Percentiles rank a stretch among this genome's conserved stretches.
Conservation (phyloP, 2,888 invertebrate species). For the Pinctada fucata region DNA sequence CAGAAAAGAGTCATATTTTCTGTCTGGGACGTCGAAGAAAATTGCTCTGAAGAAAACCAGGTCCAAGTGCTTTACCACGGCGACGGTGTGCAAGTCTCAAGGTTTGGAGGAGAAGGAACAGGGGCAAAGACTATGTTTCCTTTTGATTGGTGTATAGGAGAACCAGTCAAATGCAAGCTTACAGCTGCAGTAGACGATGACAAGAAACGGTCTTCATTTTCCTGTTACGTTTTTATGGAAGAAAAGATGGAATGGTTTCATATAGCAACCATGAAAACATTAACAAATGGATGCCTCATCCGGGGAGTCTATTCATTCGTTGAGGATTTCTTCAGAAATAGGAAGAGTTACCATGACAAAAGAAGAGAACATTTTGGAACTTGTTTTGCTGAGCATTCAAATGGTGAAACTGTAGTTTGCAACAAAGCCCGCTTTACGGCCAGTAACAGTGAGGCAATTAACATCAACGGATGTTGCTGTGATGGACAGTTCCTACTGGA, state of each 20-base stretch:
- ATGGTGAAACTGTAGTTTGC: not conserved
- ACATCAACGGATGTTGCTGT: slow-evolving; percentile 20
- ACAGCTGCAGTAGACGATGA: slow-evolving; percentile 14
- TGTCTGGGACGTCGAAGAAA: slow-evolving; percentile 24
- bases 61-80: slow-evolving; percentile 18
- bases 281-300: slow-evolving; percentile 19
- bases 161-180: slow-evolving; percentile 15
- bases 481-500: slow-evolving; percentile 7
- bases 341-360: slow-evolving; percentile 17
- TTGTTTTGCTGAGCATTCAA: not conserved
- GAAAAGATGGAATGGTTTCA: slow-evolving; percentile 12
- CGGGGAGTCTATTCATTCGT: slow-evolving; percentile 10
- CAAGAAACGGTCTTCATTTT: slow-evolving; percentile 10
- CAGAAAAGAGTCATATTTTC: slow-evolving; percentile 28
- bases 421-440: slow-evolving; percentile 20
- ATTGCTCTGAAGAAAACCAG: slow-evolving; percentile 3
- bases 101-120: slow-evolving; percentile 29
- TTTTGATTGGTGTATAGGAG: slow-evolving; percentile 15
- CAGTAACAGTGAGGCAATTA: not conserved
- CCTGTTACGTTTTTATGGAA: slow-evolving; percentile 11
- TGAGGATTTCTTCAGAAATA: slow-evolving; percentile 23
- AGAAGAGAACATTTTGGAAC: slow-evolving; percentile 19
- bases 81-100: slow-evolving; percentile 21
- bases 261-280: slow-evolving; percentile 24
- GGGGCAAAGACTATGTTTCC: slow-evolving; percentile 15